Base-by-base conservation (phyloP, 2,888 invertebrate species). In the Ormyrus rosae region DNA sequence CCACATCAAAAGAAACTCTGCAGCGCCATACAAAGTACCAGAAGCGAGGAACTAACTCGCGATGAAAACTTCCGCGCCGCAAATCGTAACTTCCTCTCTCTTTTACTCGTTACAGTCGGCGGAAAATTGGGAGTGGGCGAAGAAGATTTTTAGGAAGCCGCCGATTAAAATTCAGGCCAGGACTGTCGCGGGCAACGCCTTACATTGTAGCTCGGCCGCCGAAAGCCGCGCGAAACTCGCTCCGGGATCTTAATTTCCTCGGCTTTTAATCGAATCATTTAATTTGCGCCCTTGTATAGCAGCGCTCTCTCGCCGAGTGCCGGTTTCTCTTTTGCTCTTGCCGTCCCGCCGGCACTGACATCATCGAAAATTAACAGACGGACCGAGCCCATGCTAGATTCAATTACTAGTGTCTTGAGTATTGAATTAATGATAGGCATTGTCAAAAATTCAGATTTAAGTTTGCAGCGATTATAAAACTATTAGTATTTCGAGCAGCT, bases 221-320 rank as follows among this genome's bases (percentile, higher is more conserved):
- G 19, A 19, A 34, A 34, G 34, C 34, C 34, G 34, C 34, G 34
- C 34, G 34, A 34, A 34, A 34, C 34, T 34, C 34, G 34, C 34
- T 34, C 34, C 4, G 34, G 34, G 34, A 34, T 34, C 34, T 34
- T 13, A 86, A 88, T 89, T 89, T 86, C 84, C 83, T 81, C 82
- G 85, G 86, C 83, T 85, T 84, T 83, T 89, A 89, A 90, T 90
- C 87, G 85, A 89, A 89, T 89, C 88, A 86, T 86, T 88, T 87
- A 87, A 89, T 89, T 89, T 88, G 85, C 86, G 83, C 87, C 86
- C 87, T 88, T 86, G 85, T 86, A 34, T 4, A 84, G 79, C 83
- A 63, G 74, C 34, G 9, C 34, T 4, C 50, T 45, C 56, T 58
- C 11, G 45, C 64, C 34, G 34, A 34, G 34, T 34, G 34, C 34